These are phyloP conservation scores for Amazona vittata DNA, from an alignment of 2,113 vertebrate species.

Conservation along the genomic window DNA sequence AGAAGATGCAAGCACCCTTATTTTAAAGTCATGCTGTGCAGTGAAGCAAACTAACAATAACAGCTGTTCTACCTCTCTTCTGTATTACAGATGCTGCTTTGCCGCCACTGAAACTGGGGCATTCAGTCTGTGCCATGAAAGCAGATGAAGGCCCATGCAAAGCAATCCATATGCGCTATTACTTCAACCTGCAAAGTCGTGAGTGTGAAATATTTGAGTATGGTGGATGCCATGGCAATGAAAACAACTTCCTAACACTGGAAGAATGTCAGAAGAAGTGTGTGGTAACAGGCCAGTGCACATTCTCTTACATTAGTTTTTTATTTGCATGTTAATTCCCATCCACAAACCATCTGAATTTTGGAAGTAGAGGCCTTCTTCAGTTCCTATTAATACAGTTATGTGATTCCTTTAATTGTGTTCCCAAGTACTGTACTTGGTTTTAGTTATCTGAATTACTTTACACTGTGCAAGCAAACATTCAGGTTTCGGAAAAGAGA, in stretches of 20 bases:
- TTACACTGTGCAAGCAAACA: not conserved
- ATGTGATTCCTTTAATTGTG: not conserved
- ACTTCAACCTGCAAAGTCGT: slow-evolving; percentile 80
- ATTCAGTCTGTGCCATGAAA: slow-evolving; percentile 83
- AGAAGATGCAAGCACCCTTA: not conserved
- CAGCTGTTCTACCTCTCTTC: not conserved
- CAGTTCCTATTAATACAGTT: not conserved
- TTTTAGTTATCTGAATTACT: not conserved
- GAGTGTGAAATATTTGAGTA: slow-evolving; percentile 85
- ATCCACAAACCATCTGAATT: not conserved
- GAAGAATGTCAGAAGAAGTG: slow-evolving; percentile 84
- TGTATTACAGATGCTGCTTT: slow-evolving; percentile 26
- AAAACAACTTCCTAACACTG: slow-evolving; percentile 85
- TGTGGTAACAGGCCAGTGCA: slow-evolving; percentile 57
- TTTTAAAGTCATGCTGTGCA: not conserved
- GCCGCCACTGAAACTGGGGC: slow-evolving; percentile 66
- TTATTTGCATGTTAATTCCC: not conserved
- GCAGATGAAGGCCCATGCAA: slow-evolving; percentile 84
- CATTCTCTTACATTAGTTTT: not conserved
- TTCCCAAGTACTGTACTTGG: not conserved
- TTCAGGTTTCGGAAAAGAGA: not conserved
- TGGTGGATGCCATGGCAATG: slow-evolving; percentile 91
- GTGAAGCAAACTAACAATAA: not conserved
- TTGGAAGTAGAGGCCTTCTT: not conserved
- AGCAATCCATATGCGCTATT: slow-evolving; percentile 79